Evolutionary conservation across 2,888 invertebrate genomes (phyloP).

Genomic region (Mycalesis mineus): DNA sequence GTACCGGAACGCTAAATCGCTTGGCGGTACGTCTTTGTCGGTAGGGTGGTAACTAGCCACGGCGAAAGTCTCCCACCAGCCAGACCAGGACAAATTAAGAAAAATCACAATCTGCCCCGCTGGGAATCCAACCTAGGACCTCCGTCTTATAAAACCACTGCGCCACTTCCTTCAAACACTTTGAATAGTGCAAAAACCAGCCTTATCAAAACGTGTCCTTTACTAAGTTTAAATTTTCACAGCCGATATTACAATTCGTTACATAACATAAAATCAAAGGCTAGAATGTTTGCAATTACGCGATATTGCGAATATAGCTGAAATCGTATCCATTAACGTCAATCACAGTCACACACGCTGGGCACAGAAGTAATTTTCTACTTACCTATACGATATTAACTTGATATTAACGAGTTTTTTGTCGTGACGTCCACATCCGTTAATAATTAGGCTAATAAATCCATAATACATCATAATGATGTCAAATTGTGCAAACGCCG

Average conservation of each 20-base stretch:
- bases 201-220: no score
- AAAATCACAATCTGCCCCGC: no score
- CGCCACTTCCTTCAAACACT: no score
- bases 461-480: conserved; percentile 6
- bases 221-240: no score
- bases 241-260: background rate
- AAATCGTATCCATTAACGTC: conserved; percentile 23
- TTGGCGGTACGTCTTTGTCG: no score
- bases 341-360: conserved; percentile 10
- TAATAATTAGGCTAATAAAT: conserved; percentile 3
- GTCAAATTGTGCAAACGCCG: background rate
- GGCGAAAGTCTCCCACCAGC: no score
- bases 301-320: conserved; percentile 12
- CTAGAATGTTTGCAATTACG: conserved; percentile 8
- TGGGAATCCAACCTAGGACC: no score
- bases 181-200: no score
- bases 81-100: no score
- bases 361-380: conserved; percentile 12
- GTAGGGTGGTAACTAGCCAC: no score
- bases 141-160: no score
- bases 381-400: conserved; percentile 7
- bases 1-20: no score
- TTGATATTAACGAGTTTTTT: conserved; percentile 8
- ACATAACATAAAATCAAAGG: conserved; percentile 4
- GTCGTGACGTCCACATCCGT: conserved; percentile 2